Base-by-base conservation (phyloP, 2,797 vertebrate genomes). In the Balearica regulorum region DNA sequence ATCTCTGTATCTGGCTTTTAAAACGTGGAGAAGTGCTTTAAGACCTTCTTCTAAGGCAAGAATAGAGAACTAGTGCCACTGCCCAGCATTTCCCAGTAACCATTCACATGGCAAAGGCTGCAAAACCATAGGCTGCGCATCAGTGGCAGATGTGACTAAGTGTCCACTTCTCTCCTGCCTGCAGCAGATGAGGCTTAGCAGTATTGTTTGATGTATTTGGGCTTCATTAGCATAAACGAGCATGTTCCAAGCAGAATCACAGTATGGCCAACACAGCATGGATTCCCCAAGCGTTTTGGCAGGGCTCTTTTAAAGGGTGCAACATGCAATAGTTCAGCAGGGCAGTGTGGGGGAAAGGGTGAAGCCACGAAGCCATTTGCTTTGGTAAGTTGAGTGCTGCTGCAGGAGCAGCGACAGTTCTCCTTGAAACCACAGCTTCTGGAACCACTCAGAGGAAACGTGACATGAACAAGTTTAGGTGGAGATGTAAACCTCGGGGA, bases 321-420 rank as follows among this genome's bases (percentile, higher is more conserved):
- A 51, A 54, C 93, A 96, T 96, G 96, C 96, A 92, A 5, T 4
- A 80, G 80, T 93, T n/a, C 77, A 93, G 94, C 61, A 35, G 78
- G 83, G 68, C 89, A 96, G 78, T 1, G 0, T 12, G 6, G 46
- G 58, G 87, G 29, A 77, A 17, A 35, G 60, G 37, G 84, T 37
- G 37, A 91, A 92, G 79, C 75, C 82, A 69, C 6, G 0, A 54
- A 89, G 92, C 44, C n/a, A 5, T 62, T 73, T n/a, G 77, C 78
- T 66, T 53, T 84, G 78, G 55, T 14, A 49, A 75, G 69, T 26
- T 3, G 21, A 69, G 71, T 29, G 54, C 19, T 77, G 66, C 83
- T 58, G 51, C 71, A 66, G 71, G 48, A 89, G 62, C n/a, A 35
- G 70, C 5, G 54, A 61, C 16, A 44, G 43, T 81, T 92, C 53